Percentiles rank a stretch among this genome's conserved stretches.
Evolutionary conservation across 2,797 vertebrate genomes (phyloP).

Genomic region (Dermochelys coriacea): DNA sequence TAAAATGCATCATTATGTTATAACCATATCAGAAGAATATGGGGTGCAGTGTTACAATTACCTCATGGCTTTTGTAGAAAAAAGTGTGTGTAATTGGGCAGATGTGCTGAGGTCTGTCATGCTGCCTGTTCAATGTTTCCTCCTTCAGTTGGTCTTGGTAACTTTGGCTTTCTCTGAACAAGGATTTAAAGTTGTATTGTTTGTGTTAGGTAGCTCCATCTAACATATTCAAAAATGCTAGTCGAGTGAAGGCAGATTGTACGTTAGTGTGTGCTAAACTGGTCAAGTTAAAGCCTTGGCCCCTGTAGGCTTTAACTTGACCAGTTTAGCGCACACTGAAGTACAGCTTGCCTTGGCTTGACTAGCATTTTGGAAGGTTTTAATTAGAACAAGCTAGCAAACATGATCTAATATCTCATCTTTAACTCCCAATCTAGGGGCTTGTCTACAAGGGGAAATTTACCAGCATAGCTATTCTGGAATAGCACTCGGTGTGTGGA

Average conservation of each 20-base stretch:
- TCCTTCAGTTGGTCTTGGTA: background rate
- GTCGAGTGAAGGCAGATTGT: background rate
- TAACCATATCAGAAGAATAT: too few relatives aligned
- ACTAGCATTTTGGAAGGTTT: background rate
- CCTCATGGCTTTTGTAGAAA: accelerated
- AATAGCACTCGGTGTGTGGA: background rate
- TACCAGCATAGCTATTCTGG: background rate
- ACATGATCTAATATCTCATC: background rate
- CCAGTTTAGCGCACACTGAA: background rate
- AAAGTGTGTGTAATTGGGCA: accelerated
- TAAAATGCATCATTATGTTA: too few relatives aligned
- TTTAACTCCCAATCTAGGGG: background rate
- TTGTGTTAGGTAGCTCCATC: background rate
- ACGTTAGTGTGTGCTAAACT: background rate
- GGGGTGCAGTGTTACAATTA: too few relatives aligned
- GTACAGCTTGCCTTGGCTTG: background rate
- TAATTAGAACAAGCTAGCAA: background rate
- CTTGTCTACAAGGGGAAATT: background rate
- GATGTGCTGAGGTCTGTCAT: accelerated
- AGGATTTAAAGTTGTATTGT: background rate
- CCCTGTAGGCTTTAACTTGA: background rate
- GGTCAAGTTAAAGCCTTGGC: too few relatives aligned
- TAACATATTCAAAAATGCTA: background rate
- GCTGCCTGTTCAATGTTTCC: accelerated
- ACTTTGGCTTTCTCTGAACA: background rate